phyloP scores from a whole-genome alignment of 1,140 invertebrate species.

The Leptopilina clavipes region DNA sequence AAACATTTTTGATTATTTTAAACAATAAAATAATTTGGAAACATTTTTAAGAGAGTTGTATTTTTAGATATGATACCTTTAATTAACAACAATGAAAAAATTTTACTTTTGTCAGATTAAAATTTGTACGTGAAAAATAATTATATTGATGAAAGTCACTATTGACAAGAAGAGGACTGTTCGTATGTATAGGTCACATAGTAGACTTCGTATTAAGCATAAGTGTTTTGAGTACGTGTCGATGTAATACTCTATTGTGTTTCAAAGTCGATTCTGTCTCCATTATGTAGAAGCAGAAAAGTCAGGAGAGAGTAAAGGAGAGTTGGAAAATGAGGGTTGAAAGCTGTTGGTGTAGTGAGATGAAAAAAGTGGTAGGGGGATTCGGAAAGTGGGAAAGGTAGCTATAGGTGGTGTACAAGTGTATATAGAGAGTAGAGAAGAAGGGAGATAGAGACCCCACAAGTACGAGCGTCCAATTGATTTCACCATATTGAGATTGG shows the following conservation, averaged over 20 bases:
- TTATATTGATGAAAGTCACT: neutral
- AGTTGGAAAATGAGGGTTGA: conserved; percentile 36
- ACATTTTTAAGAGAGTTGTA: too few relatives aligned
- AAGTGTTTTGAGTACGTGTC: conserved; percentile 30
- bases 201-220: neutral
- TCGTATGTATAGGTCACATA: neutral
- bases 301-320: conserved; percentile 36
- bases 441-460: conserved; percentile 51
- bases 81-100: neutral
- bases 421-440: conserved; percentile 48
- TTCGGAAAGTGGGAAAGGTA: conserved; percentile 30
- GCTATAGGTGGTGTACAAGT: conserved; percentile 38
- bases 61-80: too few relatives aligned
- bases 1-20: too few relatives aligned
- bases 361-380: neutral
- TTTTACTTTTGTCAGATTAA: neutral
- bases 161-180: neutral
- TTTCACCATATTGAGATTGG: conserved; percentile 71
- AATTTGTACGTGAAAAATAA: neutral
- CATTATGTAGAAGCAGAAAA: conserved; percentile 47
- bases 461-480: conserved; percentile 69
- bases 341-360: conserved; percentile 26
- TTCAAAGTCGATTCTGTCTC: conserved; percentile 64
- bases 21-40: too few relatives aligned
- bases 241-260: conserved; percentile 61